Evolutionary conservation across 2,888 invertebrate genomes (phyloP), one percentile per base, ranked within the genome.

Genomic region (Nemoura dubitans): DNA sequence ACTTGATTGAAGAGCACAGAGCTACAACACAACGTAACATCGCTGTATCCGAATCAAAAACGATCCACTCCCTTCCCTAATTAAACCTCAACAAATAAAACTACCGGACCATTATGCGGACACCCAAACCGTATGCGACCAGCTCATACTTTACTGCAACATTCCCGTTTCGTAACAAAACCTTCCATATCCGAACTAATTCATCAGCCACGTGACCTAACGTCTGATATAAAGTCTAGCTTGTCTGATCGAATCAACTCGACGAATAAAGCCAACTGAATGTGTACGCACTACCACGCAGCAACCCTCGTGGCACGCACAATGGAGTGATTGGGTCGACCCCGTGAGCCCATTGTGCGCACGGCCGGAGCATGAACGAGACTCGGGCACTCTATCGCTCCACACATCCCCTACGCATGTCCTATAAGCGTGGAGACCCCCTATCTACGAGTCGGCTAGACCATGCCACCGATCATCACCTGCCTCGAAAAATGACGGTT

Each of bases 141-240:
- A 36, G 10, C 36, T 36, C 36, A n/a, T 14, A 59, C 59, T 59
- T 59, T 36, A 7, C 59, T 21, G 59, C 59, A 7, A 59, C 59
- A 59, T 59, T 59, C 59, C 3, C 59, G 14, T 59, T 59, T 59
- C 14, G 59, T 59, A 59, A 59, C 59, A 59, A 59, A 59, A 59
- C 3, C 59, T 1, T 59, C 59, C n/a, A n/a, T 10, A 21, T 21
- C 16, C 59, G 59, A 59, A 1, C 59, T 59, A 59, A 59, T 59
- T 59, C 59, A 59, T 59, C 59, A 59, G 59, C 59, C 59, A 59
- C 59, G 59, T 59, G 59, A 59, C 59, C 59, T 59, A 59, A 10
- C 59, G 59, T 59, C 59, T 59, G 59, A 59, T 59, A 59, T 59
- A 59, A 59, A 7, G 59, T 59, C 59, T 59, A 21, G 59, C 59